Evolutionary conservation across 2,113 vertebrate genomes (phyloP).

Genomic region (Elaphurus davidianus): DNA sequence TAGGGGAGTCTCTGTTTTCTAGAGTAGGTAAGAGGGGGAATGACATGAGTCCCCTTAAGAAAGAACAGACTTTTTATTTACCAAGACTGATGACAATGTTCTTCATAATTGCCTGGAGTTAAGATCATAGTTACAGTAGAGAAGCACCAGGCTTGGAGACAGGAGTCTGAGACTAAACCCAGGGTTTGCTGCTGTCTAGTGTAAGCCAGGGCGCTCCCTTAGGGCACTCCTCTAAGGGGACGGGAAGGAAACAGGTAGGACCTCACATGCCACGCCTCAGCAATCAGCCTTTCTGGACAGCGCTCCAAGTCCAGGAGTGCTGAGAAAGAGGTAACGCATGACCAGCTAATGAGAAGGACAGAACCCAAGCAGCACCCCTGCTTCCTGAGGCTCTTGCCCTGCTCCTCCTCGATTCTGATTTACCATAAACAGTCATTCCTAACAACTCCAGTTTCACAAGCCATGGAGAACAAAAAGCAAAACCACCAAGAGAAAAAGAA

Average conservation of each 20-base stretch:
- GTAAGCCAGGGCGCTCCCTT: not conserved
- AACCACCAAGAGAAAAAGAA: not conserved
- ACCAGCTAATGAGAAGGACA: not conserved
- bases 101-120: not conserved
- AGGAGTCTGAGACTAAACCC: not conserved
- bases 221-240: not conserved
- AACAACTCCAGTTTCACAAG: not conserved
- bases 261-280: too few relatives aligned
- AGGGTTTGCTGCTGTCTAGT: too few relatives aligned
- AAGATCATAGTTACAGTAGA: not conserved
- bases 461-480: not conserved
- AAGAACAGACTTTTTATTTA: not conserved
- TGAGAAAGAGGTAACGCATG: not conserved
- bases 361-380: not conserved
- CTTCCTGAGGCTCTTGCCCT: too few relatives aligned
- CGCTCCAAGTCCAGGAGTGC: not conserved
- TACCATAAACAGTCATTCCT: not conserved
- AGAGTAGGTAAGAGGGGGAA: not conserved
- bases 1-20: not conserved
- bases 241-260: not conserved
- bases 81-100: not conserved
- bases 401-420: not conserved
- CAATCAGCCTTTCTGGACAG: not conserved
- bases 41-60: not conserved
- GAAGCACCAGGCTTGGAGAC: not conserved